Conservation (phyloP, 2,888 invertebrate genomes). For the Calephelis perditalis region DNA sequence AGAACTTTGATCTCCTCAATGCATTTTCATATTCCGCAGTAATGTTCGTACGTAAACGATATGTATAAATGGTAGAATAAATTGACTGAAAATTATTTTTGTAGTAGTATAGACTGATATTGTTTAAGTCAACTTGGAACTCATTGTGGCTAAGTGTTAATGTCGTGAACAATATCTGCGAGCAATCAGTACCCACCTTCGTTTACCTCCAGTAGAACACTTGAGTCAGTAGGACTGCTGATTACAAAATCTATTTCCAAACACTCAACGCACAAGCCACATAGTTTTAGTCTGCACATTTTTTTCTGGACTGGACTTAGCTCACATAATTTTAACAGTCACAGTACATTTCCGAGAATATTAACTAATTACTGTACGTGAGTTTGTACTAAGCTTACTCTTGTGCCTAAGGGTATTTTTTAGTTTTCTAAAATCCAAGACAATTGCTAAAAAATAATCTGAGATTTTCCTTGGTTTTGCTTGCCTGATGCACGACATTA, state of each 20-base stretch:
- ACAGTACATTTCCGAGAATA: too few species aligned
- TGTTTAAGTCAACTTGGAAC: conserved; percentile 48
- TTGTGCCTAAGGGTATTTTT: too few species aligned
- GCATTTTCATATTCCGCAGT: conserved; percentile 60
- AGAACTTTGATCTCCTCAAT: conserved; percentile 60
- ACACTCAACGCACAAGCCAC: too few species aligned
- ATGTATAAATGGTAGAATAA: conserved; percentile 65
- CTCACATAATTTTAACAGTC: too few species aligned
- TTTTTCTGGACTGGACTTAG: too few species aligned
- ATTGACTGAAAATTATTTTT: conserved; percentile 78
- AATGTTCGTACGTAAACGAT: conserved; percentile 42
- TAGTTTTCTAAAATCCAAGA: not conserved
- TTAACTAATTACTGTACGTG: too few species aligned
- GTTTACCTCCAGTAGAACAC: too few species aligned
- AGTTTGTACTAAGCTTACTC: too few species aligned
- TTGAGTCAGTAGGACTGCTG: too few species aligned
- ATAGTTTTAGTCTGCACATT: too few species aligned
- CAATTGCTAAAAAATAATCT: not conserved
- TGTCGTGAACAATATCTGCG: not conserved
- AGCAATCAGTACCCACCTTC: too few species aligned
- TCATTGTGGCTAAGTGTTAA: conserved; percentile 28
- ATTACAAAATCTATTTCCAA: too few species aligned
- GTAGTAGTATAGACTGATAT: conserved; percentile 78
- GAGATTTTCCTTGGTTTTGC: not conserved
- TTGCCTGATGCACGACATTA: not conserved